Evolutionary conservation across 2,888 invertebrate genomes (phyloP), one percentile per base, ranked within the genome.

Genomic region (Anarsia innoxiella): DNA sequence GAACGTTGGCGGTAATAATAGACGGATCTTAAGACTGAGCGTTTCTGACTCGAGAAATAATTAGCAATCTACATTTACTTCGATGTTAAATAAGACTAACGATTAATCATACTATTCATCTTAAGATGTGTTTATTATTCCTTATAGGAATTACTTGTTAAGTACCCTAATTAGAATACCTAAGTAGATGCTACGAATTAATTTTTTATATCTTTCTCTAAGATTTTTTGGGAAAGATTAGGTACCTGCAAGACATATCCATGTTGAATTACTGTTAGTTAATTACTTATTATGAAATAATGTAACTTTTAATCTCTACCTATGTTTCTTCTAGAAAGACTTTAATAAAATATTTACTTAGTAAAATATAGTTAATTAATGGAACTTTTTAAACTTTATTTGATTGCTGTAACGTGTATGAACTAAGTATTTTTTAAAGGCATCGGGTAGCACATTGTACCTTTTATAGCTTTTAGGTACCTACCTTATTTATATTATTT

Each of bases 21-120:
- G 72, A 76, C 74, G 70, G 77, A 76, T 75, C 75, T 76, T 77
- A 73, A 78, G 77, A 76, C 75, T 75, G 77, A 76, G 48, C 43
- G 41, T 53, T 56, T 54, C 51, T 49, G 14, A 32, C 23, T 36
- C 40, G 33, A 34, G 36, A 46, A 43, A 54, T 55, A 56, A 52
- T 53, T 55, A 62, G 51, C 48, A 49, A 26, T 28, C 16, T 59
- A 57, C 50, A 45, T 55, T 58, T 53, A 46, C 51, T 59, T 54
- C 50, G n/a, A n/a, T 53, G 44, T 59, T 53, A 34, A 39, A 44
- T 51, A 51, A 50, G 40, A 46, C 28, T 51, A 50, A 44, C 28
- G 28, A 42, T 41, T 27, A 36, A 46, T 44, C 27, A 38, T 50
- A 46, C 39, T 40, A 46, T 45, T 36, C 50, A 68, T 74, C 72